Evolutionary conservation across 35 echinoderm and acorn worm species (phyloP), one percentile per base, ranked within the genome.

Genomic region (Nesometra sesokonis): DNA sequence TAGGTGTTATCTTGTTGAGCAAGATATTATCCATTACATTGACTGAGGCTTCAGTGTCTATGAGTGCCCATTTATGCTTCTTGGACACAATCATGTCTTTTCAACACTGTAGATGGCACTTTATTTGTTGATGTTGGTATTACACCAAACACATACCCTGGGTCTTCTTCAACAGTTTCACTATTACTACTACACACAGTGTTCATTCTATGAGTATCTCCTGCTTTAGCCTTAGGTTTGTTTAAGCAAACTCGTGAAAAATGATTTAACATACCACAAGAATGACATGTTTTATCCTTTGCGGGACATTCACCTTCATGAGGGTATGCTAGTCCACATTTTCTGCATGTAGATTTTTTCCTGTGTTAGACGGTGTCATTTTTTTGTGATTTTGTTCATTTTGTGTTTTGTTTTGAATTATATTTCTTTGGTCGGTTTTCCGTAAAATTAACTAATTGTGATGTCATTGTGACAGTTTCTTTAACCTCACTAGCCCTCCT

Each of bases 231-330:
- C 15, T 43, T 43, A 4, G 38, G n/a, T n/a, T n/a, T n/a, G n/a
- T n/a, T 43, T 4, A 43, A 43, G 15, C 38, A 43, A 43, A 43
- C 38, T 43, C 38, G 38, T 43, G 38, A 4, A 43, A 77, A 87
- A 46, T 87, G n/a, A n/a, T n/a, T n/a, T n/a, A 32, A 17, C n/a
- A 78, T 78, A 0, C 85, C 85, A 84, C 90, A 91, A 0, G 36
- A 33, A 34, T 91, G 7, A 39, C 90, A 91, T 0, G n/a, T 77
- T 82, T 91, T 82, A 30, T 85, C 85, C 78, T 83, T 91, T 1
- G 90, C 90, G 0, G 86, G 86, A 37, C 90, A 92, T 15, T 87
- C 82, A 5, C 30, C 46, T 33, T 38, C 32, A 88, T 92, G 90
- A 32, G 90, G 90, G 46, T 84, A 92, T 19, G 86, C 31, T 17